Base-by-base conservation (phyloP, 2,888 invertebrate species). In the Pristionchus mayeri region DNA sequence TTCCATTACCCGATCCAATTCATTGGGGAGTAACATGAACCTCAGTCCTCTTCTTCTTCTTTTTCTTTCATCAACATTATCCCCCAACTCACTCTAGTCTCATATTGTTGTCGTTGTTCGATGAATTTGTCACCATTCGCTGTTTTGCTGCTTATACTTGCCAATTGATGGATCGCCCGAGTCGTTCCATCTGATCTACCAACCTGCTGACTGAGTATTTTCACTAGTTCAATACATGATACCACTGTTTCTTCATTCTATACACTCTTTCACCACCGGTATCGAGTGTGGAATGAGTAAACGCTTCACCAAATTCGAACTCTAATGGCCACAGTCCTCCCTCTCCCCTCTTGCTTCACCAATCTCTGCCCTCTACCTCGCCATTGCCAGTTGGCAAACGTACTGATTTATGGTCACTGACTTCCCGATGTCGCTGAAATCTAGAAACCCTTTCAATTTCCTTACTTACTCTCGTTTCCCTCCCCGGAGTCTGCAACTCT, bases 1-100 rank as follows among this genome's bases (percentile, higher is more conserved):
- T 76, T 76, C 76, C 76, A 50, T 76, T 52, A 50, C 50, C 50
- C 76, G 40, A 48, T 52, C 76, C 76, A 71, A 71, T 71, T 71
- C 71, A 71, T 71, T 63, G 63, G 63, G 63, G 63, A 63, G 63
- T 63, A 63, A 71, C 71, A 44, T 71, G 40, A 71, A 37, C 71
- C 71, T n/a, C n/a, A n/a, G n/a, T n/a, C n/a, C n/a, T n/a, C n/a
- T n/a, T n/a, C 48, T 30, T 21, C 76, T 57, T 76, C 76, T 50
- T 52, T 34, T 27, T 63, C 63, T 50, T 48, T 50, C 76, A 50
- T 52, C 76, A 76, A 76, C 50, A 48, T 34, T 52, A 48, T 48
- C 50, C 30, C 50, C 76, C 57, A 13, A 24, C 76, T 52, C 18
- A 24, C 21, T 18, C 4, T 63, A 9, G 34, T 63, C 34, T 34